Evolutionary conservation across 1,140 invertebrate species (phyloP).

Genomic region (Sminthurides bifidus): DNA sequence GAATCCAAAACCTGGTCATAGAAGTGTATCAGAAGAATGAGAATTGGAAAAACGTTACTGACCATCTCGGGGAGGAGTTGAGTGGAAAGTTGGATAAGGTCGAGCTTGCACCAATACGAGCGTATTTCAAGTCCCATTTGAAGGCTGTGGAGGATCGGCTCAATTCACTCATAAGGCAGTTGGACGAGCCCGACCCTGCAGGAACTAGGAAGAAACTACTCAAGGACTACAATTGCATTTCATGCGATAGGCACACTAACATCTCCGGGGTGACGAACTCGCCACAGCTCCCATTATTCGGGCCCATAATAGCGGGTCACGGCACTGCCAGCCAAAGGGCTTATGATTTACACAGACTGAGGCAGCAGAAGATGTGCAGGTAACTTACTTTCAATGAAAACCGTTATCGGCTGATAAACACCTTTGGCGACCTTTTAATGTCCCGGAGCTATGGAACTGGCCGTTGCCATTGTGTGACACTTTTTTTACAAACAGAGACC

Average conservation of each 20-base stretch:
- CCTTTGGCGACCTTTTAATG: not conserved
- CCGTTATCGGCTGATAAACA: not conserved
- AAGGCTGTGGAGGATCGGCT: constrained; percentile 50
- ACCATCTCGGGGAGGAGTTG: constrained; percentile 52
- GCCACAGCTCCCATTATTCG: constrained; percentile 37
- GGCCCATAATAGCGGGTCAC: constrained; percentile 38
- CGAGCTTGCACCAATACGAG: constrained; percentile 51
- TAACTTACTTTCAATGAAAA: not conserved
- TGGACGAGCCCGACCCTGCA: constrained; percentile 53
- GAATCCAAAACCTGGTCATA: constrained; percentile 48
- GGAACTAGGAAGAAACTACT: constrained; percentile 50
- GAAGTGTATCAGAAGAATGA: constrained; percentile 49
- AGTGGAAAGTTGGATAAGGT: constrained; percentile 53
- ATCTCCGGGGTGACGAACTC: constrained; percentile 49
- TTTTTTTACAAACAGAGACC: too few species aligned
- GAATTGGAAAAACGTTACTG: constrained; percentile 48
- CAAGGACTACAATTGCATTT: constrained; percentile 51
- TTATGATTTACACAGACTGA: constrained; percentile 24
- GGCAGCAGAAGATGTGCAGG: constrained; percentile 11
- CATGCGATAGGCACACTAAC: constrained; percentile 55
- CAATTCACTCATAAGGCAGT: constrained; percentile 43
- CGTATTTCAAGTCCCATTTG: constrained; percentile 51
- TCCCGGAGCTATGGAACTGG: not conserved
- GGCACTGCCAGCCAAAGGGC: constrained; percentile 18
- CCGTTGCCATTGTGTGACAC: too few species aligned